phyloP scores from a whole-genome alignment of 2,888 invertebrate species.

The Phytoseiulus persimilis region DNA sequence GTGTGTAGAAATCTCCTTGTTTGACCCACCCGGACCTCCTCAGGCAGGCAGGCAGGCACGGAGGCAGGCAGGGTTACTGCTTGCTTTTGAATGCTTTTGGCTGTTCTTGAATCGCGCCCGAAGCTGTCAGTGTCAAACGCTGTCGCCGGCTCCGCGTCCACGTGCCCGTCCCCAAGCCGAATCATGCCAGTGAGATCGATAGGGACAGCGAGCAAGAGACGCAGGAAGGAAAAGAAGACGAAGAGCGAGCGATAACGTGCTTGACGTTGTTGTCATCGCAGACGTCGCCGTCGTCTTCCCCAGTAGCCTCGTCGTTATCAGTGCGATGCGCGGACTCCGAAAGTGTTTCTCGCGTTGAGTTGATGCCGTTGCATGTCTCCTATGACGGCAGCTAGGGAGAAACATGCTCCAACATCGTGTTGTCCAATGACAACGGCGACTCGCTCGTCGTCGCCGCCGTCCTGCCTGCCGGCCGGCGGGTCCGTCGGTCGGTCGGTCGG shows the following conservation, averaged over 20 bases:
- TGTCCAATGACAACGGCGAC: neutral
- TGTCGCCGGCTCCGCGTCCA: neutral
- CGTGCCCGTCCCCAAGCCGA: neutral
- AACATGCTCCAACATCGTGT: neutral
- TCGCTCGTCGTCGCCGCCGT: neutral
- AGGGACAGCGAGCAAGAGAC: neutral
- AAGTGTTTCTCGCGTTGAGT: neutral
- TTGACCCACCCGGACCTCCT: neutral
- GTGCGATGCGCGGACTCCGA: neutral
- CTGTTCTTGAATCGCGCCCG: neutral
- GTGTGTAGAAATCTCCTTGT: slow-evolving; percentile 5
- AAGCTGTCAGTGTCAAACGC: neutral
- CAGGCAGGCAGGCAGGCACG: neutral
- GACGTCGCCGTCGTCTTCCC: neutral
- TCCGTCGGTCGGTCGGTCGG: too few relatives aligned
- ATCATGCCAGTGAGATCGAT: neutral
- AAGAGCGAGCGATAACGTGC: neutral
- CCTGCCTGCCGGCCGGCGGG: neutral
- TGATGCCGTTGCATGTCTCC: neutral
- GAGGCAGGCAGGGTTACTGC: neutral
- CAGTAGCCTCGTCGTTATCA: neutral
- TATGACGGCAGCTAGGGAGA: neutral
- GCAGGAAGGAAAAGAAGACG: neutral
- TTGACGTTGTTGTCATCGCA: neutral
- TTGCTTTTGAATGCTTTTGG: neutral